phyloP scores from a whole-genome alignment of 2,797 vertebrate genomes.

The Ciconia nigra region DNA sequence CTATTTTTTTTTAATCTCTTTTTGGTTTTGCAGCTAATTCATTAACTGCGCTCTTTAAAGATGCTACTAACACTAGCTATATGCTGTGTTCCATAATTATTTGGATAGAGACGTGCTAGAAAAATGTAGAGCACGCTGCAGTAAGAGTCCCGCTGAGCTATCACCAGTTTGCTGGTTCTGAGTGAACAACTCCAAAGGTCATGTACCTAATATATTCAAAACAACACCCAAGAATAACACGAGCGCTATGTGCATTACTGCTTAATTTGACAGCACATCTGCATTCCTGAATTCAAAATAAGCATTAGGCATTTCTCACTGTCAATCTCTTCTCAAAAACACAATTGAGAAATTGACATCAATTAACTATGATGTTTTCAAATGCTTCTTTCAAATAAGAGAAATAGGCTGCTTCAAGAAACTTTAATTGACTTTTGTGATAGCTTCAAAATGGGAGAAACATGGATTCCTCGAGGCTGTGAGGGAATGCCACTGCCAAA shows the following conservation, averaged over 20 bases:
- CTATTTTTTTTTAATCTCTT: not conserved
- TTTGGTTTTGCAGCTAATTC: not conserved
- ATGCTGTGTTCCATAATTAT: not conserved
- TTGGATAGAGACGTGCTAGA: not conserved
- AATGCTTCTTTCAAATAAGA: constrained; percentile 47
- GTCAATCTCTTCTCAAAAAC: constrained; percentile 52
- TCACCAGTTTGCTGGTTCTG: not conserved
- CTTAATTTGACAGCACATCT: constrained; percentile 59
- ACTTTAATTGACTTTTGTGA: constrained; percentile 18
- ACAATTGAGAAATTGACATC: constrained; percentile 47
- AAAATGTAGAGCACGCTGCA: not conserved
- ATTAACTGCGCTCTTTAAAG: not conserved
- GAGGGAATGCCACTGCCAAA: not conserved
- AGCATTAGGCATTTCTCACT: constrained; percentile 30
- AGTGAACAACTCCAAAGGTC: constrained; percentile 39
- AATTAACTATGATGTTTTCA: constrained; percentile 54
- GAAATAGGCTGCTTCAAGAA: not conserved
- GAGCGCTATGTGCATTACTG: not conserved
- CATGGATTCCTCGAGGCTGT: not conserved
- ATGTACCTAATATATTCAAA: constrained; percentile 32
- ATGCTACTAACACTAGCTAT: not conserved
- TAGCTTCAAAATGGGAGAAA: not conserved
- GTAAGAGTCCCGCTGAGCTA: not conserved
- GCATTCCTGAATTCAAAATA: constrained; percentile 56
- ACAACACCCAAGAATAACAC: constrained; percentile 20